Percentiles rank a stretch among this genome's conserved stretches.
Evolutionary conservation across 2,888 invertebrate species (phyloP).

Genomic region (Melanostoma mellinum): DNA sequence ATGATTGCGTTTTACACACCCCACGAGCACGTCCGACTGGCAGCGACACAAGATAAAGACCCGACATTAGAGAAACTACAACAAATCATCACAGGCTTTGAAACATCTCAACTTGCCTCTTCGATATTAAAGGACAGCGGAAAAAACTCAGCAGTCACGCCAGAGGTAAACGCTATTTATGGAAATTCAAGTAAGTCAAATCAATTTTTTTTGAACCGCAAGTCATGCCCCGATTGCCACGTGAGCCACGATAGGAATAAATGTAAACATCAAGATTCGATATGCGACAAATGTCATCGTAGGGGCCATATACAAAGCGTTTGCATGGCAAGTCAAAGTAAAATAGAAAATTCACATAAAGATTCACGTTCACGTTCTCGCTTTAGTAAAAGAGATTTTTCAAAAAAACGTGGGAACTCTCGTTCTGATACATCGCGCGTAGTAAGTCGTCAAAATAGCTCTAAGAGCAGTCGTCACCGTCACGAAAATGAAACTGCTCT

Average conservation of each 20-base stretch:
- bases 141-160: not conserved
- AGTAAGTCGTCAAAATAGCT: not conserved
- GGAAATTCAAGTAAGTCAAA: constrained; percentile 21
- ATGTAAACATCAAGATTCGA: constrained; percentile 10
- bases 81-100: constrained; percentile 25
- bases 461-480: constrained; percentile 3
- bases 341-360: constrained; percentile 8
- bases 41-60: constrained; percentile 50
- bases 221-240: constrained; percentile 40
- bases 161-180: constrained; percentile 5
- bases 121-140: constrained; percentile 11
- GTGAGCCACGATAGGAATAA: constrained; percentile 21
- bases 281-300: constrained; percentile 12
- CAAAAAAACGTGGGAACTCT: constrained; percentile 3
- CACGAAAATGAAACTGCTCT: constrained; percentile 7
- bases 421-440: not conserved
- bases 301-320: constrained; percentile 49
- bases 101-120: constrained; percentile 9
- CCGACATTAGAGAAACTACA: constrained; percentile 43
- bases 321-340: constrained; percentile 37
- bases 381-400: constrained; percentile 4
- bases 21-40: constrained; percentile 51
- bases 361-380: too few relatives aligned
- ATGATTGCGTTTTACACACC: constrained; percentile 59
- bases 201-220: constrained; percentile 10